Evolutionary conservation across 1,140 invertebrate genomes (phyloP), one percentile per base, ranked within the genome.

Genomic region (Eciton burchellii): DNA sequence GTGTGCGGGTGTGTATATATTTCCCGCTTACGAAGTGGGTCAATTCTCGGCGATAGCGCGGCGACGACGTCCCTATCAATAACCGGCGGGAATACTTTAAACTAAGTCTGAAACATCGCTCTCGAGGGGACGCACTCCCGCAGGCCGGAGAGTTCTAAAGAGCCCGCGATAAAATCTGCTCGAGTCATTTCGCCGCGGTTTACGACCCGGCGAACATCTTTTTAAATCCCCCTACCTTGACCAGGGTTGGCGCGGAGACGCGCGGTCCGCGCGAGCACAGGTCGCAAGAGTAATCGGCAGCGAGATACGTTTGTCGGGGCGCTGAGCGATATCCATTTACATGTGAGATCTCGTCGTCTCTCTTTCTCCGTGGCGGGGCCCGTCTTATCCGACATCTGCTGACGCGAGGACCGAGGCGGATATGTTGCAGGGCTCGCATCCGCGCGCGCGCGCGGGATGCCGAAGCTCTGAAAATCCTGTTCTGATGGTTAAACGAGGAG

Each of bases 51-150:
- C 26, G 86, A 91, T 89, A 90, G 84, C 82, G 85, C 73, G 65
- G 73, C 73, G 74, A 83, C 74, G 74, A 83, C 74, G 66, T 35
- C 6, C 54, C 83, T 85, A 90, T 89, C 91, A 89, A 91, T 90
- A 91, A 90, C 88, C 82, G 84, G 82, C 72, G 65, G 70, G 87
- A 90, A 92, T 92, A 93, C 90, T 93, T 92, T 91, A 93, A 93
- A 93, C 91, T 92, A 92, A 93, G 90, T 90, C 87, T 92, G 90
- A 93, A 90, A 90, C 89, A 93, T 93, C 89, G 88, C 84, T 90
- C 92, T 92, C 92, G 57, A 82, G 91, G 92, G 93, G 85, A 87
- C 82, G 82, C 29, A 45, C 35, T 29, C 45, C 21, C n/a, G n/a
- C n/a, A n/a, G 76, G 70, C 72, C 52, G 63, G 68, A 79, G 72